Base-by-base conservation (phyloP, 1,140 invertebrate genomes). In the Zaprionus nigranus region DNA sequence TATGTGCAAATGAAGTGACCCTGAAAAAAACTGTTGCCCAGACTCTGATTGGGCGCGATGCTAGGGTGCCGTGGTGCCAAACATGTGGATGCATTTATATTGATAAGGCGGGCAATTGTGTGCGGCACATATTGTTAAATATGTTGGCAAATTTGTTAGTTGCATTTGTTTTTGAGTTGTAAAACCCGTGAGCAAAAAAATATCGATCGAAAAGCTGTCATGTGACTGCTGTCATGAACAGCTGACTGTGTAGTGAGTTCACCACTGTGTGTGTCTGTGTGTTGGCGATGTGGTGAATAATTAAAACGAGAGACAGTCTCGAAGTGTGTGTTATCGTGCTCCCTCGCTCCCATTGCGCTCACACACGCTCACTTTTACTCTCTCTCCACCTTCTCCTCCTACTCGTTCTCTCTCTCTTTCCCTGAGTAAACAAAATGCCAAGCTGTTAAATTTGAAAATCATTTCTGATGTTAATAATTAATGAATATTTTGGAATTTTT, bases 201-300 rank as follows among this genome's bases (percentile, higher is more conserved):
- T 90, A 90, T 90, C 79, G 85, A 90, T 90, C 86, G 81, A 81
- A 90, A 81, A 76, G 54, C 86, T 82, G 86, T 90, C 85, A 90
- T 90, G 86, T 90, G 85, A 90, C 85, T 85, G 86, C 85, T 85
- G 86, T 90, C 86, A 90, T 59, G 58, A 87, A 90, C 85, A 90
- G 85, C 85, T 90, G 85, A 90, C 85, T 75, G 57, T 22, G 22
- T 40, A 56, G 15, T 66, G 17, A 90, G 81, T 68, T 85, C 85
- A 85, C 85, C 85, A 85, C 65, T 3, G 43, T 12, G 6, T 22
- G 66, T 53, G 34, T 54, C 51, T 46, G 57, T 54, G 56, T 68
- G 75, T 49, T 54, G 46, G 60, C 15, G 20, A 22, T 49, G 15
- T 56, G 66, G 61, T 62, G 76, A 65, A 63, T 57, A 49, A 51